Evolutionary conservation across 1,140 invertebrate genomes (phyloP).

Genomic region (Trinorchestia longiramus): DNA sequence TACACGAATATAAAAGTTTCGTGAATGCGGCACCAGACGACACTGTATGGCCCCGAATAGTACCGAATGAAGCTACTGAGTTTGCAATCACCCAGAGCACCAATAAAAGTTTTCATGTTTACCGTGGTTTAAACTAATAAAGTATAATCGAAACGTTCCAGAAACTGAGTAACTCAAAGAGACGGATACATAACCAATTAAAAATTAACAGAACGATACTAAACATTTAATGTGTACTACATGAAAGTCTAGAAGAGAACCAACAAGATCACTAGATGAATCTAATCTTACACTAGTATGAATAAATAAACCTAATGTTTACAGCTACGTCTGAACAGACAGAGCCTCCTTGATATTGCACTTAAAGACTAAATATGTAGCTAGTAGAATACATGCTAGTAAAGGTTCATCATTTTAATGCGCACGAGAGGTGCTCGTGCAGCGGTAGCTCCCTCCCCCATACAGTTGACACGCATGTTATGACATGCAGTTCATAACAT

Average conservation of each 20-base stretch:
- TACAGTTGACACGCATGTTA: neutral
- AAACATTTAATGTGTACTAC: neutral
- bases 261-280: neutral
- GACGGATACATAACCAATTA: neutral
- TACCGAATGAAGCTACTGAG: neutral
- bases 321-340: slow-evolving; percentile 29
- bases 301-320: slow-evolving; percentile 37
- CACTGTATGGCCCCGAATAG: neutral
- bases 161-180: neutral
- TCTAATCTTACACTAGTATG: neutral
- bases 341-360: slow-evolving; percentile 47
- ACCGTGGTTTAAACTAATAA: neutral
- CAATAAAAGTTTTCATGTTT: neutral
- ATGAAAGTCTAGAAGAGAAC: neutral
- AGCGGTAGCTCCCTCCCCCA: neutral
- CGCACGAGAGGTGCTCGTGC: neutral
- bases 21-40: neutral
- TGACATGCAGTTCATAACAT: neutral
- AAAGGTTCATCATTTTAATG: neutral
- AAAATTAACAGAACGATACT: neutral
- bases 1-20: neutral
- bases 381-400: slow-evolving; percentile 18
- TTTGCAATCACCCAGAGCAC: neutral
- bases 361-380: slow-evolving; percentile 25
- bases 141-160: neutral